phyloP scores from a whole-genome alignment of 2,888 invertebrate species.

The Scaptomyza caliginosa region DNA sequence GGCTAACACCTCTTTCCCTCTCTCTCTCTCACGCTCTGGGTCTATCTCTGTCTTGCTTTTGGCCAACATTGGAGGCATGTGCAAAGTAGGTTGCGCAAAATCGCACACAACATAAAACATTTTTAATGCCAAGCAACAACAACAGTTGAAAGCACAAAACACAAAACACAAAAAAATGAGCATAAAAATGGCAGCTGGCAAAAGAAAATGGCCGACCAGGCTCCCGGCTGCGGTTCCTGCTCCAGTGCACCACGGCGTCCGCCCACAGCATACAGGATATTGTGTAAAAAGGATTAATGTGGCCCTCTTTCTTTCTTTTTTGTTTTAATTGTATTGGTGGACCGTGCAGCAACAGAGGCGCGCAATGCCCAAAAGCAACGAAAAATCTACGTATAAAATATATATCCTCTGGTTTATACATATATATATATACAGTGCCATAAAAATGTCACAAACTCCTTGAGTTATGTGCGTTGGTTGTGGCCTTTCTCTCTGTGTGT shows the following conservation, averaged over 20 bases:
- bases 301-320: too few species aligned
- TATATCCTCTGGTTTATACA: slow-evolving; percentile 50
- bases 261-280: slow-evolving; percentile 71
- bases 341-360: slow-evolving; percentile 35
- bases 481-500: slow-evolving; percentile 38
- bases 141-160: slow-evolving; percentile 14
- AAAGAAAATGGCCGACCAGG: slow-evolving; percentile 73
- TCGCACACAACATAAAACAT: slow-evolving; percentile 80
- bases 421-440: slow-evolving; percentile 56
- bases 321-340: slow-evolving; percentile 75
- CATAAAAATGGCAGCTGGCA: slow-evolving; percentile 77
- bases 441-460: slow-evolving; percentile 79
- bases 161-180: slow-evolving; percentile 67
- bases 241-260: slow-evolving; percentile 4
- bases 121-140: slow-evolving; percentile 73
- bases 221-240: slow-evolving; percentile 38
- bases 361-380: slow-evolving; percentile 67
- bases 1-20: slow-evolving; percentile 17
- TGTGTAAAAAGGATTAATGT: slow-evolving; percentile 79
- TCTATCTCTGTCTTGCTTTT: slow-evolving; percentile 4
- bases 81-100: slow-evolving; percentile 80
- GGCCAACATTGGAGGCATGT: slow-evolving; percentile 61
- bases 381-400: slow-evolving; percentile 74
- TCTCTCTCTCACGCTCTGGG: neutral
- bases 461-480: slow-evolving; percentile 72